phyloP scores from a whole-genome alignment of 1,140 invertebrate species.

The Euwallacea similis region DNA sequence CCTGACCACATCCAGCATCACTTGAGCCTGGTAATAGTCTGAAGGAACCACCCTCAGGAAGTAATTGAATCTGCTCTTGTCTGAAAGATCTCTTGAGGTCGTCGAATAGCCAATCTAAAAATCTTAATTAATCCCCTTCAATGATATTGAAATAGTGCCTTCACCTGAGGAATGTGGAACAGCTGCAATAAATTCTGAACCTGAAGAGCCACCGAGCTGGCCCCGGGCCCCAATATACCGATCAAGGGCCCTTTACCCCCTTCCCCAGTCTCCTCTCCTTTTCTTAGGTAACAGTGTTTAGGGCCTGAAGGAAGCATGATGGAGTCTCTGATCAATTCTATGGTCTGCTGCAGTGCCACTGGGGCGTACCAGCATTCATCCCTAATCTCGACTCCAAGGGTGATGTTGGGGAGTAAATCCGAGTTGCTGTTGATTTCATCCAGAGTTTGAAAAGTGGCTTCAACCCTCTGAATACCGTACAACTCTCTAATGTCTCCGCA shows the following conservation, averaged over 20 bases:
- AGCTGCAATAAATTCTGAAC: conserved; percentile 83
- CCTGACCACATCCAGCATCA: conserved; percentile 72
- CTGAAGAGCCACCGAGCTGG: conserved; percentile 68
- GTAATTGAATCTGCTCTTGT: conserved; percentile 76
- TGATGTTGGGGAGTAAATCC: conserved; percentile 59
- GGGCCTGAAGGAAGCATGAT: conserved; percentile 54
- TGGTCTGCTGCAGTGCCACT: conserved; percentile 76
- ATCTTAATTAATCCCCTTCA: background rate
- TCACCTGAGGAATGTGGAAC: conserved; percentile 61
- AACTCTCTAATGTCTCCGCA: conserved; percentile 71
- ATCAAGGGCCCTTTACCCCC: conserved; percentile 59
- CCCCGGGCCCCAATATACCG: conserved; percentile 72
- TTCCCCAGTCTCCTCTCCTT: background rate
- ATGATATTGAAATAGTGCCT: background rate
- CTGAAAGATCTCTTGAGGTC: conserved; percentile 75
- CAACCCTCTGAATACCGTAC: conserved; percentile 79
- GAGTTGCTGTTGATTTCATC: conserved; percentile 59
- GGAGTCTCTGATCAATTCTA: conserved; percentile 74
- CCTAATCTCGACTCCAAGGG: conserved; percentile 74
- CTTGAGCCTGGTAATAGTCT: conserved; percentile 78
- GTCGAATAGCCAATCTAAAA: conserved; percentile 69
- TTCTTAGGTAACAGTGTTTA: conserved; percentile 9
- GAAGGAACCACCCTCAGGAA: conserved; percentile 82
- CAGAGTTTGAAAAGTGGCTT: conserved; percentile 65
- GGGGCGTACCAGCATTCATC: conserved; percentile 81